Evolutionary conservation across 1,140 invertebrate genomes (phyloP), one percentile per base, ranked within the genome.

Genomic region (Prorops nasuta): DNA sequence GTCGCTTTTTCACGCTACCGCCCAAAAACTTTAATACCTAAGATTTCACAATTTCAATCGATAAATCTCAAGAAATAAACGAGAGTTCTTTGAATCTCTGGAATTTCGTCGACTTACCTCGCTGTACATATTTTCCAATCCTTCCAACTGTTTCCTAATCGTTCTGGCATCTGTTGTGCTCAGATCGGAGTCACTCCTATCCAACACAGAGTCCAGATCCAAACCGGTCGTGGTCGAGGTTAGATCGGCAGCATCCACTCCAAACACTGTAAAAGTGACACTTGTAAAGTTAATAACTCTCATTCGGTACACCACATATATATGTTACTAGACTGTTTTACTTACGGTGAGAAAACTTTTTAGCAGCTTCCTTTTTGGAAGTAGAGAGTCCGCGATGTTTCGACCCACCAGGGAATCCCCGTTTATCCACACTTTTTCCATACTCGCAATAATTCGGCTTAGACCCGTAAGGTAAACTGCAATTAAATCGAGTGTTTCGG

Each of bases 101-200:
- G 12, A 44, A 40, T 17, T 37, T 24, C 18, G 28, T 3, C n/a
- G 12, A 41, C 44, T 59, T 63, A 84, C 85, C 75, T 89, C 84
- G 8, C 86, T 85, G 66, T 96, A 95, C 91, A 94, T 94, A 49
- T 83, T 86, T 79, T 95, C 92, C 8, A 96, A 79, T 1, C 90
- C 89, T 64, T 92, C 86, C 15, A 96, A 73, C 65, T 94, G 91
- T 49, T 90, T 86, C 36, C 90, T 80, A 21, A 93, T 91, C 2
- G 87, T 86, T 54, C 85, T 78, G 0, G 88, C 87, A 69, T 92
- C 89, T 14, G 87, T 87, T 1, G 87, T 86, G 24, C 86, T 89
- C 10, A 88, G 75, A 64, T 89, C 87, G 7, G 86, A 88, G 67
- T 90, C 88, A 44, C 85, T 85, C 18, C 82, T 84, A 52, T 91